Evolutionary conservation across 2,113 vertebrate species (phyloP), one percentile per base, ranked within the genome.

Genomic region (Cricetomys ansorgei): DNA sequence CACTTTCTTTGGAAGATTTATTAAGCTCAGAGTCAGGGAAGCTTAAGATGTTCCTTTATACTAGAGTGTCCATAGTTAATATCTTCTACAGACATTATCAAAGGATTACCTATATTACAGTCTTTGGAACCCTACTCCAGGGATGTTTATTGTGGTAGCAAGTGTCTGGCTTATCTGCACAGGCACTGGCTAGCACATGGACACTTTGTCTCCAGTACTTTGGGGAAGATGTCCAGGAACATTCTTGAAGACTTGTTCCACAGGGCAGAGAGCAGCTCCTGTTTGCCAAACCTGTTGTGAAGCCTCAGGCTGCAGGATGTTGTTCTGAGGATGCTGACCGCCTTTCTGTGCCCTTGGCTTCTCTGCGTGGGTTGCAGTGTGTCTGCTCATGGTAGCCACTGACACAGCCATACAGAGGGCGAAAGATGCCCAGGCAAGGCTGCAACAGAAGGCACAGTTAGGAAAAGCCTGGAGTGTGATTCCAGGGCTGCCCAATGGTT

Each of bases 371-470:
- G 99, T 99, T 98, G 99, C 99, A 15, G 99, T 99, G 69, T 99
- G 99, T 96, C 99, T 99, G 98, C 99, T 99, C 95, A 99, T 99
- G 50, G 99, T 99, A 29, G 98, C 99, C 96, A 99, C 99, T 0
- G 99, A 99, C 25, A 99, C 99, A 0, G 98, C 99, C 99, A 99
- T 99, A 94, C 99, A 99, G 97, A 99, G 99, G 0, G 99, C 99
- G 43, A 99, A 99, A 31, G 99, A 99, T 77, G 99, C 98, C 99
- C 99, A 99, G 0, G 99, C 99, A n/a, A 99, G 98, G 94, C 99
- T 99, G 93, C 34, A 97, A 97, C 40, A 92, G 90, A 97, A 97
- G 88, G 17, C 37, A 37, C 37, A 27, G 31, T 34, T 69, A 97
- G 37, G 96, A 99, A 99, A 99, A 99, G 99, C 98, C 99, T 84